phyloP scores from a whole-genome alignment of 2,888 invertebrate genomes.

The Ceraclea dissimilis region DNA sequence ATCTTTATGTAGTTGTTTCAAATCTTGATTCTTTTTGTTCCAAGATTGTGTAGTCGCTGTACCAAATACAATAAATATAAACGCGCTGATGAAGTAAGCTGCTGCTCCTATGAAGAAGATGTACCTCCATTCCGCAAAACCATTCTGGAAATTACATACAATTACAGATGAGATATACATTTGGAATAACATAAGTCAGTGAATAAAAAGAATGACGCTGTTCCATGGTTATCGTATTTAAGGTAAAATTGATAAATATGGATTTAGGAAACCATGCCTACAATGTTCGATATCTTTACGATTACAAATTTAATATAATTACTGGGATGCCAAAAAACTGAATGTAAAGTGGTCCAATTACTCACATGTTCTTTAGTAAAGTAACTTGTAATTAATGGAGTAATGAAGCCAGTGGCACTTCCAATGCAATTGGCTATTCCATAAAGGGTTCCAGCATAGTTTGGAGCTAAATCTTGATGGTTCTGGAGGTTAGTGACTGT shows the following conservation, averaged over 20 bases:
- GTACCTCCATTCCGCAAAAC: constrained; percentile 66
- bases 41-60: constrained; percentile 64
- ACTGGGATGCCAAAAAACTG: no score
- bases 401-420: constrained; percentile 60
- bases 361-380: constrained; percentile 48
- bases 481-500: constrained; percentile 55
- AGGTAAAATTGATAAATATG: no score
- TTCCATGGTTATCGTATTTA: no score
- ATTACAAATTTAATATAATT: no score
- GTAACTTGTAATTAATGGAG: constrained; percentile 61
- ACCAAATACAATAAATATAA: constrained; percentile 64
- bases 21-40: constrained; percentile 40
- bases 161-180: no score
- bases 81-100: constrained; percentile 60
- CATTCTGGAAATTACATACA: constrained; percentile 51
- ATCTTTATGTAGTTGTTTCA: background rate
- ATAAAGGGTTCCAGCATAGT: constrained; percentile 63
- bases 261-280: no score
- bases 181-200: no score
- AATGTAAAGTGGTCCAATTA: no score
- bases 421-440: constrained; percentile 70
- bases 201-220: no score
- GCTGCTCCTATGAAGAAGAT: constrained; percentile 66
- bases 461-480: constrained; percentile 65
- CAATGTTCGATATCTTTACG: no score